Evolutionary conservation across 2,888 invertebrate genomes (phyloP).

Genomic region (Drosophila suboccidentalis): DNA sequence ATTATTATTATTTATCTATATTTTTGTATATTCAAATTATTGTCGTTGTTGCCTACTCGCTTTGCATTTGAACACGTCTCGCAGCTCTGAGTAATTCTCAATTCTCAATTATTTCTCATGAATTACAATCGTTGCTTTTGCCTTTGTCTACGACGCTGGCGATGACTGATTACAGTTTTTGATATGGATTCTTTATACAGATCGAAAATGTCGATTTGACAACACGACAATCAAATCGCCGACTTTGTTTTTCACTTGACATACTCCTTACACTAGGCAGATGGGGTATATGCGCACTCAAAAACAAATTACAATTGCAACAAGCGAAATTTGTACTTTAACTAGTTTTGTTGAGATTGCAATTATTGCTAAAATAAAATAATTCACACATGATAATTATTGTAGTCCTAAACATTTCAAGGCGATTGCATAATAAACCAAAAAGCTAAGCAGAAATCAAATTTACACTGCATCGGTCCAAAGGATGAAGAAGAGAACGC

Average conservation of each 20-base stretch:
- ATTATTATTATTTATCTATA: not conserved
- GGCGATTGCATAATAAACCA: too few species aligned
- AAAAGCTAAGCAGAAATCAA: too few species aligned
- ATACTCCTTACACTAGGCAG: not conserved
- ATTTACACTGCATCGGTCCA: too few species aligned
- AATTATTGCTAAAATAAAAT: too few species aligned
- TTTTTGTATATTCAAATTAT: not conserved
- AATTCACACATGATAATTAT: too few species aligned
- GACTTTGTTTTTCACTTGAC: conserved; percentile 20
- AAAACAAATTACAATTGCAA: too few species aligned
- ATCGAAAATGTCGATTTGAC: conserved; percentile 25
- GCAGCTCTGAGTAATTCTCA: not conserved
- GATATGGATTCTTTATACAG: conserved; percentile 22
- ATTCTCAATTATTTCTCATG: not conserved
- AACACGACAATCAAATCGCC: conserved; percentile 11
- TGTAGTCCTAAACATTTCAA: too few species aligned
- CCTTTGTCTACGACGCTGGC: conserved; percentile 21
- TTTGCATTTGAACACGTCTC: not conserved
- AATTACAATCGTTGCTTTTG: not conserved
- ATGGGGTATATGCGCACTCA: not conserved
- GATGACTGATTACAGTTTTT: conserved; percentile 30
- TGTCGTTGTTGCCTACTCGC: conserved; percentile 2
- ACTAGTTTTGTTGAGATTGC: too few species aligned
- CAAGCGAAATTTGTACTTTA: too few species aligned
- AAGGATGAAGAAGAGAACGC: too few species aligned